Percentiles rank a stretch among this genome's conserved stretches.
Conservation (phyloP, 2,113 vertebrate species). For the Bubalus kerabau region DNA sequence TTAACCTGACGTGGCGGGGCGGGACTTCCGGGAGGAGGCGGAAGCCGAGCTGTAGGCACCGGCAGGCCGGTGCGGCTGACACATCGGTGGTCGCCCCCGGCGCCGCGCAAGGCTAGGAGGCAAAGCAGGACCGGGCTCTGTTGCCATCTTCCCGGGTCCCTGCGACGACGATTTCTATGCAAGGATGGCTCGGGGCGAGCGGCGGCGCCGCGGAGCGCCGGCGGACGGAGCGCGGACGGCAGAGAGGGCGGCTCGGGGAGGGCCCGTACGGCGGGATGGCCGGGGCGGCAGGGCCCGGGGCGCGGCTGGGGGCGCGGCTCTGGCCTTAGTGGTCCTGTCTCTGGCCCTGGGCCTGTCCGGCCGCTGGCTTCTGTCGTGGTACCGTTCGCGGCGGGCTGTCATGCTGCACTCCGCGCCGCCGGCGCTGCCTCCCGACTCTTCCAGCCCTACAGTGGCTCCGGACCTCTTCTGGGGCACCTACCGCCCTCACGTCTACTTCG, state of each 20-base stretch:
- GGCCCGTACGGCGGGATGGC: background rate
- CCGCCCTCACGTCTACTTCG: conserved; percentile 94
- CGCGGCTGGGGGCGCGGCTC: background rate
- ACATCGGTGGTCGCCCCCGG: accelerated
- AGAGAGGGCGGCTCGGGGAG: background rate
- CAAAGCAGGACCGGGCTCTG: background rate
- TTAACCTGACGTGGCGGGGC: conserved; percentile 17
- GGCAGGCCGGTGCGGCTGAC: background rate
- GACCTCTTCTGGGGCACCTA: conserved; percentile 94
- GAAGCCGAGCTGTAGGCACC: background rate
- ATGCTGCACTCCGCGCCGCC: conserved; percentile 84
- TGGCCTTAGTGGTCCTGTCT: conserved; percentile 20
- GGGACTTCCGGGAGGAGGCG: conserved; percentile 37
- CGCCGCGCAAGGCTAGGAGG: accelerated
- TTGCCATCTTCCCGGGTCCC: background rate
- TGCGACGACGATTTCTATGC: background rate
- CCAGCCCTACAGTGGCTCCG: conserved; percentile 81
- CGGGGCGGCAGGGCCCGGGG: background rate
- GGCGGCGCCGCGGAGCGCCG: conserved; percentile 50
- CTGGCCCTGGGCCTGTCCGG: conserved; percentile 85
- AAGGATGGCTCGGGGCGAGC: conserved; percentile 68
- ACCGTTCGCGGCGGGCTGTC: conserved; percentile 81
- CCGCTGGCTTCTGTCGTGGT: conserved; percentile 82
- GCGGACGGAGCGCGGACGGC: background rate
- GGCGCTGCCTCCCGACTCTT: conserved; percentile 82